These are phyloP conservation scores for Crossaster papposus DNA, from an alignment of 53 echinoderm and acorn worm species.

Conservation along the genomic window DNA sequence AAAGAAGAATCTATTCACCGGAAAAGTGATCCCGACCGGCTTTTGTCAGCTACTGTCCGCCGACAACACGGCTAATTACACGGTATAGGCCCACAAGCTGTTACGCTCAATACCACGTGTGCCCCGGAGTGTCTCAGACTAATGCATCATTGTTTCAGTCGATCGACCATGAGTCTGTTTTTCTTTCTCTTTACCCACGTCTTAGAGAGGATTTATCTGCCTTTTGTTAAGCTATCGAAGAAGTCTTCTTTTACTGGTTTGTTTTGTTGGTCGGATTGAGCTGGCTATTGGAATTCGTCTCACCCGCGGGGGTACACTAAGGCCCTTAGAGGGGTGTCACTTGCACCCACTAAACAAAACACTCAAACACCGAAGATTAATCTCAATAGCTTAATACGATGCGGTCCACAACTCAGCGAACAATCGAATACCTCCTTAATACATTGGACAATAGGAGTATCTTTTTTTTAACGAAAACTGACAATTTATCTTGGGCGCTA, in stretches of 20 bases:
- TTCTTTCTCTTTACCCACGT: constrained; percentile 2
- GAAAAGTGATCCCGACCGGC: constrained; percentile 29
- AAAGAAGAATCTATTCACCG: neutral
- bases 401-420: neutral
- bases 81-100: constrained; percentile 18
- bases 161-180: constrained; percentile 39
- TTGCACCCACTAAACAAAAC: neutral
- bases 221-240: neutral
- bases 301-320: neutral
- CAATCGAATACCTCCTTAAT: constrained; percentile 2
- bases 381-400: neutral
- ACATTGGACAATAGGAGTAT: neutral
- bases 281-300: neutral
- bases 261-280: neutral
- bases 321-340: neutral
- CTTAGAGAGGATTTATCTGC: neutral
- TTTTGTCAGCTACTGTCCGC: neutral
- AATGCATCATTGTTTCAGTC: constrained; percentile 54
- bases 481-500: neutral
- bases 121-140: neutral
- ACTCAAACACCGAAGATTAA: neutral
- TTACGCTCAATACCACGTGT: constrained; percentile 24
- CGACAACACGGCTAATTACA: constrained; percentile 36
- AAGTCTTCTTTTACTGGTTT: constrained; percentile 9
- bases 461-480: neutral